Conservation (phyloP, 2,888 invertebrate genomes). For the Meteorus cinctellus region DNA sequence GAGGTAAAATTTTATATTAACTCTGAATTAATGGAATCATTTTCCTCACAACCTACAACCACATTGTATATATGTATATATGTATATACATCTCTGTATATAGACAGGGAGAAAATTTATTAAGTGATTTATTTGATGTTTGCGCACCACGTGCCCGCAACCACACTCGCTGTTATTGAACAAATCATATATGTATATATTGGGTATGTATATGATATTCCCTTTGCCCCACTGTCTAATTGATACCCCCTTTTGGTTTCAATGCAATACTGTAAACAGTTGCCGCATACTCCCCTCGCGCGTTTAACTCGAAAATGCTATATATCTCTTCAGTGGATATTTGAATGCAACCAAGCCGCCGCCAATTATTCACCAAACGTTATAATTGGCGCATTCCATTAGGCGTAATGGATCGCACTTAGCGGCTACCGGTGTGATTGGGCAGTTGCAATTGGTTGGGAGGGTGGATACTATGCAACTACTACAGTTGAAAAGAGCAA, state of each 20-base stretch:
- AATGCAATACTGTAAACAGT: conserved; percentile 22
- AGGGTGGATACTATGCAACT: conserved; percentile 37
- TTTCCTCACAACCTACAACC: background rate
- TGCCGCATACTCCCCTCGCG: background rate
- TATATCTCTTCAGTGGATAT: conserved; percentile 21
- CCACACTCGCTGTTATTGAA: conserved; percentile 37
- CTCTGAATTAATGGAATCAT: background rate
- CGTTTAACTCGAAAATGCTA: background rate
- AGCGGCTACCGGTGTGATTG: conserved; percentile 71
- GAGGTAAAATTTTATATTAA: background rate
- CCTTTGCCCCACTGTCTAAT: conserved; percentile 22
- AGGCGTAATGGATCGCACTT: conserved; percentile 73
- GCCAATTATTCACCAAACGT: conserved; percentile 73
- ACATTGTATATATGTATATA: background rate
- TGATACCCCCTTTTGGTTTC: conserved; percentile 11
- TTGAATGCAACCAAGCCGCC: conserved; percentile 61
- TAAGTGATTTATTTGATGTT: conserved; percentile 70
- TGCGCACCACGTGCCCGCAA: conserved; percentile 51
- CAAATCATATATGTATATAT: conserved; percentile 21
- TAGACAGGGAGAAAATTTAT: conserved; percentile 56
- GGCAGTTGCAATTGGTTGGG: conserved; percentile 53
- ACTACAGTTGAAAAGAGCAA: background rate
- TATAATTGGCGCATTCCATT: conserved; percentile 73
- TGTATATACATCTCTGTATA: background rate
- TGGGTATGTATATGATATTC: conserved; percentile 8